Evolutionary conservation across 2,113 vertebrate species (phyloP), one percentile per base, ranked within the genome.

Genomic region (Pyxicephalus adspersus): DNA sequence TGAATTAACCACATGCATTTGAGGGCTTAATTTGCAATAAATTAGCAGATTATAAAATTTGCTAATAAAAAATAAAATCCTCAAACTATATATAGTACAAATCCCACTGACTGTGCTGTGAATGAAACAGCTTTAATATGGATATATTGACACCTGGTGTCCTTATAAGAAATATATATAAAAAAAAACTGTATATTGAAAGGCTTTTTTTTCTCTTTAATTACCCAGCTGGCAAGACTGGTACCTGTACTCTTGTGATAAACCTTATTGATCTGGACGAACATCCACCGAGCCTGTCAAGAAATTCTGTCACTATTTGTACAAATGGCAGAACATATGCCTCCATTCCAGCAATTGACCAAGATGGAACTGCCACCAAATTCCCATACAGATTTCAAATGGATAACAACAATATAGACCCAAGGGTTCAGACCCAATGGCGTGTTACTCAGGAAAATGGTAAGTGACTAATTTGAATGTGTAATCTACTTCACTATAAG

Each of bases 191-290:
- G n/a, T n/a, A n/a, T n/a, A n/a, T 60, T 71, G 1, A 19, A 9
- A 7, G 22, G 7, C 19, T 63, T 70, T 57, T 4, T 61, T 73
- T 85, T 75, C 77, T 3, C 84, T 64, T 64, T 64, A 22, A 9
- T 45, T 54, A 38, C 5, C 15, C 81, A 97, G 96, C 64, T 85
- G 85, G 89, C 13, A 95, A 95, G 85, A 91, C 93, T 2, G 94
- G 94, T 68, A 95, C 91, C 3, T 96, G 97, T 71, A 96, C 91
- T 5, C 84, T 97, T 28, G 86, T 95, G 11, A 85, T 97, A 79
- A 74, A 81, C 72, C 81, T 97, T 22, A 85, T 89, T 20, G 94
- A 96, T 70, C 84, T 84, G 6, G 96, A 97, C 64, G 96, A 96
- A 85, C 91, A 96, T 54, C 0, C 74, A 2, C 96, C 96, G 1